Evolutionary conservation across 2,888 invertebrate species (phyloP).

Genomic region (Oxyscelio sp.): DNA sequence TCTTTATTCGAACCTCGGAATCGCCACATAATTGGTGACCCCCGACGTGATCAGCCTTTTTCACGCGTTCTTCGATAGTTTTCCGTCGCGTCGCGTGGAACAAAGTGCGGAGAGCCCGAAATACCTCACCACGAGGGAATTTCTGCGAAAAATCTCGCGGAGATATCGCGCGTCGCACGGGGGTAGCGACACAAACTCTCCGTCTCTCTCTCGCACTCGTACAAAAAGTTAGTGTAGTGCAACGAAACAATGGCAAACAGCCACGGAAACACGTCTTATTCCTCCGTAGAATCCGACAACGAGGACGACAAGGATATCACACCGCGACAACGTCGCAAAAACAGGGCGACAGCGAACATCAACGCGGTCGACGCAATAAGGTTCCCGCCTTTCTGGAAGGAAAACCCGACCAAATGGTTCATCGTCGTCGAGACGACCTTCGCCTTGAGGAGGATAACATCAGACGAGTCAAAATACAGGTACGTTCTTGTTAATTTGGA

Average conservation of each 20-base stretch:
- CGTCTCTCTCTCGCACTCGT: too few relatives aligned
- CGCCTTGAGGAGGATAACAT: background rate
- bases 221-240: too few relatives aligned
- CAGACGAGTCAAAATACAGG: background rate
- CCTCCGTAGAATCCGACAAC: background rate
- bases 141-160: background rate
- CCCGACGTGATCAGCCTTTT: constrained; percentile 8
- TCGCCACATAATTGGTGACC: background rate
- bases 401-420: background rate
- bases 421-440: background rate
- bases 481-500: background rate
- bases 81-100: too few relatives aligned
- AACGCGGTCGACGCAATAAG: background rate
- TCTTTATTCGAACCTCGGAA: too few relatives aligned
- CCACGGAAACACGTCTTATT: background rate
- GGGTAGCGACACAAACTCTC: background rate
- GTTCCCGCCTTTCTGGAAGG: background rate
- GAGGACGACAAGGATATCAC: background rate
- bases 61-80: too few relatives aligned
- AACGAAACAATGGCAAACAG: too few relatives aligned
- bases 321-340: too few relatives aligned
- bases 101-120: too few relatives aligned
- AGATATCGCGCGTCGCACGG: background rate
- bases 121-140: background rate
- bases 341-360: background rate